A percentile compares a stretch with the other conserved stretches of the same genome.
These are phyloP conservation scores for Benthochromis sp. DNA, from an alignment of 2,113 vertebrate genomes.

Conservation along the genomic window DNA sequence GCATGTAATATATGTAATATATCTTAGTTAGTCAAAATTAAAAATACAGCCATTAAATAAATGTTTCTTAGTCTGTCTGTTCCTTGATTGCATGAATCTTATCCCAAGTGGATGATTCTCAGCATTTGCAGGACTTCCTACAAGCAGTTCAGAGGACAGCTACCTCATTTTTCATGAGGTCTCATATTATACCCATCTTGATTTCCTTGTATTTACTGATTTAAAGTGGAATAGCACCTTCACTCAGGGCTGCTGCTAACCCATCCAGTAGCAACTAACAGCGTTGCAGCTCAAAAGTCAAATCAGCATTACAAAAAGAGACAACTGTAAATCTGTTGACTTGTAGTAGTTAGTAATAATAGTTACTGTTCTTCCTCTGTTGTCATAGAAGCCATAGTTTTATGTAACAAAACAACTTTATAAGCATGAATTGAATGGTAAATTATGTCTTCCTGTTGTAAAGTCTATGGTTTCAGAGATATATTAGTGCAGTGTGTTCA, in stretches of 20 bases:
- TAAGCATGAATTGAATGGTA: background rate
- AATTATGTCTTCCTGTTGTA: background rate
- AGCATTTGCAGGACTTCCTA: constrained; percentile 13
- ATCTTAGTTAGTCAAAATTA: background rate
- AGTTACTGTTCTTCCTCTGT: background rate
- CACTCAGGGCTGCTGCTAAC: background rate
- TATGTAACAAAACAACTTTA: background rate
- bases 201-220: background rate
- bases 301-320: background rate
- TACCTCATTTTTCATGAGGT: background rate
- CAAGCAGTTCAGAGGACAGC: background rate
- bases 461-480: background rate
- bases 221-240: background rate
- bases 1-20: background rate
- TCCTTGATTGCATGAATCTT: background rate
- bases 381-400: background rate
- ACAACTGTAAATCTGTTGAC: background rate
- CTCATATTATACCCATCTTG: background rate
- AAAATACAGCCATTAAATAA: background rate
- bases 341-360: background rate
- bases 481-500: background rate
- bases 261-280: background rate
- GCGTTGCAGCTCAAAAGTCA: background rate
- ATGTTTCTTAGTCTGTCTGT: background rate
- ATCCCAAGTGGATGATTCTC: background rate